These are phyloP conservation scores for Panopea generosa DNA, from an alignment of 2,888 invertebrate genomes.

Conservation along the genomic window DNA sequence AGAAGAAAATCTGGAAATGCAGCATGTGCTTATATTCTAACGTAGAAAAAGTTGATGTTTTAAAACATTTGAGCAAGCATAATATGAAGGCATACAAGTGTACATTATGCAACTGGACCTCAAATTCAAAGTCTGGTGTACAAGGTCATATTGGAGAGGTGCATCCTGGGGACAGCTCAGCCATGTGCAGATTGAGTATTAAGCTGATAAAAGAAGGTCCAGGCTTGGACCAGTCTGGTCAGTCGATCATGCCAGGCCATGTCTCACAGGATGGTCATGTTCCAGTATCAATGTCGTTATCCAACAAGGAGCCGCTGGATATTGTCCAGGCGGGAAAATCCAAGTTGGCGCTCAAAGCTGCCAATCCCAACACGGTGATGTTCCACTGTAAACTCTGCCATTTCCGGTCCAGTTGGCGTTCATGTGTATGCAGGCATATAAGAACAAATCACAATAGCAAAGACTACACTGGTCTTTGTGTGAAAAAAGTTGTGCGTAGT, in stretches of 20 bases:
- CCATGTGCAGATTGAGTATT: slow-evolving; percentile 68
- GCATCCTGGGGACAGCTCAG: slow-evolving; percentile 67
- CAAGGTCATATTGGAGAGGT: slow-evolving; percentile 81
- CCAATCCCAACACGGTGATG: slow-evolving; percentile 27
- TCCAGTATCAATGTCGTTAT: background rate
- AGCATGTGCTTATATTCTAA: slow-evolving; percentile 92
- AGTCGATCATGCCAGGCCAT: slow-evolving; percentile 23
- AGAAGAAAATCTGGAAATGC: slow-evolving; percentile 89
- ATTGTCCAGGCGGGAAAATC: too few species aligned
- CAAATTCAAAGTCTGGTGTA: slow-evolving; percentile 84
- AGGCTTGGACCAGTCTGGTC: slow-evolving; percentile 40
- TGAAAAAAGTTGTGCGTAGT: slow-evolving; percentile 45
- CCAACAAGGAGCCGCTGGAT: background rate
- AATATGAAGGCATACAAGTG: slow-evolving; percentile 80
- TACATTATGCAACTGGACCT: slow-evolving; percentile 83
- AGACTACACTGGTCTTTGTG: slow-evolving; percentile 63
- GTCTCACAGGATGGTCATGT: background rate
- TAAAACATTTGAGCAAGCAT: slow-evolving; percentile 78
- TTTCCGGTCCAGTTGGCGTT: slow-evolving; percentile 70
- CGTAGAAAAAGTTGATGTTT: slow-evolving; percentile 74
- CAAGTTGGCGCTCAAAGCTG: too few species aligned
- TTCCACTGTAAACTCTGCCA: slow-evolving; percentile 75
- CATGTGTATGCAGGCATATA: slow-evolving; percentile 75
- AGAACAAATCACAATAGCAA: slow-evolving; percentile 71
- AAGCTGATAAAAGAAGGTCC: slow-evolving; percentile 62